Percentiles rank a stretch among this genome's conserved stretches.
These are phyloP conservation scores for Dendroctonus ponderosae DNA, from an alignment of 1,140 invertebrate genomes.

Conservation along the genomic window DNA sequence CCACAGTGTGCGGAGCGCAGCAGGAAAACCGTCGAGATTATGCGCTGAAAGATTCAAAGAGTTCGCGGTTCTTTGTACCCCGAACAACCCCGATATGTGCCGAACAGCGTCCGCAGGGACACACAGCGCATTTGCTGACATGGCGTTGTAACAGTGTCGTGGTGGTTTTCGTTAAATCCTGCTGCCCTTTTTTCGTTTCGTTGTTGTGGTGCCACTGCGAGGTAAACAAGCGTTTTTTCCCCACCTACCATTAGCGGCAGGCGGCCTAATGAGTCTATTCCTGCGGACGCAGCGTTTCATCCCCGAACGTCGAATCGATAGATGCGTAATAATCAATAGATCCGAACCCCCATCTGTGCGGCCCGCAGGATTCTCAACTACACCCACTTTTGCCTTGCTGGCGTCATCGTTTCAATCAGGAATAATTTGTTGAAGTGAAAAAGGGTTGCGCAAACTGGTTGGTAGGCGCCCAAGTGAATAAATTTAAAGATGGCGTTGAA, in stretches of 20 bases:
- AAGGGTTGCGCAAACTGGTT: too few relatives aligned
- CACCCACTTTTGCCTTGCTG: too few relatives aligned
- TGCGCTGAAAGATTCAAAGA: constrained; percentile 42
- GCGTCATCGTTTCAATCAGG: too few relatives aligned
- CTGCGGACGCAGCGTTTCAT: too few relatives aligned
- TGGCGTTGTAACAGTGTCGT: constrained; percentile 51
- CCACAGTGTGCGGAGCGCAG: constrained; percentile 11
- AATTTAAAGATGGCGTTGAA: constrained; percentile 1
- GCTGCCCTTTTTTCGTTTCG: constrained; percentile 40
- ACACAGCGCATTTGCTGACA: constrained; percentile 48
- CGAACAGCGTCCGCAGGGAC: constrained; percentile 37
- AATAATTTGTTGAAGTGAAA: too few relatives aligned
- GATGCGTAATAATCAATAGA: too few relatives aligned
- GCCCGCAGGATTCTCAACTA: too few relatives aligned
- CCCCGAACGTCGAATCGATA: too few relatives aligned
- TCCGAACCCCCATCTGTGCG: too few relatives aligned
- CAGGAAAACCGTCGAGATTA: constrained; percentile 37
- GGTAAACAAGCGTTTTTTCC: constrained; percentile 35
- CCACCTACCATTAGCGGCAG: too few relatives aligned
- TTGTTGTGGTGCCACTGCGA: constrained; percentile 40
- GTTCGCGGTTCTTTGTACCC: constrained; percentile 46
- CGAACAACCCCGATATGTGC: constrained; percentile 47
- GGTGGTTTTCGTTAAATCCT: constrained; percentile 44
- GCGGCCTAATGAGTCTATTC: too few relatives aligned
- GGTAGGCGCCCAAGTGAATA: background rate